Evolutionary conservation across 2,113 vertebrate genomes (phyloP).

Genomic region (Jaculus jaculus): DNA sequence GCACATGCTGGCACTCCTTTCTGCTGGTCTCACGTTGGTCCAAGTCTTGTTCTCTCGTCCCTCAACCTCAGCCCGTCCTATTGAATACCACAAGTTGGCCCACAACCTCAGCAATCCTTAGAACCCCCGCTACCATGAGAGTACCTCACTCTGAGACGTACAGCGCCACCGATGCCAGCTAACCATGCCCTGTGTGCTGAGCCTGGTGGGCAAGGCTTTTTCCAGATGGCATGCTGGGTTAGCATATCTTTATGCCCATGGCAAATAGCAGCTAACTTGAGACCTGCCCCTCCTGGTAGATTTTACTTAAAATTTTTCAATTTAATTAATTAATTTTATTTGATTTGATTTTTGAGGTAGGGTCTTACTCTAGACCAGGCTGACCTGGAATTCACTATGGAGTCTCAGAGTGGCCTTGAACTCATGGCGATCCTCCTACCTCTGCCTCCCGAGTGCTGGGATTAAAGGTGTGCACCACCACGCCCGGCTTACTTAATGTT

Average conservation of each 20-base stretch:
- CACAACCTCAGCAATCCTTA: background rate
- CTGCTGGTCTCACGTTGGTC: fast-evolving
- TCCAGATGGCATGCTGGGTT: background rate
- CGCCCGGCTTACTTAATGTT: background rate
- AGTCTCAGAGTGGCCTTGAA: too few relatives aligned
- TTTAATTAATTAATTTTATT: too few relatives aligned
- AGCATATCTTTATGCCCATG: fast-evolving
- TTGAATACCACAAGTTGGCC: background rate
- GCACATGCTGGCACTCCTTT: background rate
- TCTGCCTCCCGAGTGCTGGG: too few relatives aligned
- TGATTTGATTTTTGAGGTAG: too few relatives aligned
- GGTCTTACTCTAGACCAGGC: too few relatives aligned
- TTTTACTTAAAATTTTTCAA: too few relatives aligned
- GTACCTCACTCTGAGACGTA: background rate
- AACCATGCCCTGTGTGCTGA: fast-evolving
- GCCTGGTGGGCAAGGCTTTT: background rate
- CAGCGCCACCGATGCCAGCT: background rate
- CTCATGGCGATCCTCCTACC: too few relatives aligned
- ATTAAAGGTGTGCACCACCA: too few relatives aligned
- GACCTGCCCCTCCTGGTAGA: background rate
- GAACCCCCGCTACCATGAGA: fast-evolving
- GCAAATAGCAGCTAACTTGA: background rate
- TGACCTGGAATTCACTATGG: too few relatives aligned
- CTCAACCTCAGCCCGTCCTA: fast-evolving
- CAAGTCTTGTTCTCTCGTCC: background rate